Evolutionary conservation across 2,113 vertebrate species (phyloP).

Genomic region (Sarotherodon lohbergeri): DNA sequence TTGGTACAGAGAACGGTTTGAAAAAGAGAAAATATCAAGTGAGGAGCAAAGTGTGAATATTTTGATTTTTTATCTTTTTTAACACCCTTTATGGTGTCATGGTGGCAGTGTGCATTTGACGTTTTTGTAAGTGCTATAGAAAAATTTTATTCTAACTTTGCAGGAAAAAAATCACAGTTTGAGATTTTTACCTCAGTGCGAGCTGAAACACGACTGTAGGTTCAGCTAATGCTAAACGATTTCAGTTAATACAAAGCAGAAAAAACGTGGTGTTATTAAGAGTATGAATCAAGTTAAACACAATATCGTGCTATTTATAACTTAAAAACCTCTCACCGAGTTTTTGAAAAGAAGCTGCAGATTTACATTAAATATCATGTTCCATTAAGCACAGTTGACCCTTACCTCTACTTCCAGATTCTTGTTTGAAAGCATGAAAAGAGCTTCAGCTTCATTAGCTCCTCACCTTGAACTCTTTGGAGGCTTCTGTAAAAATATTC

Average conservation of each 20-base stretch:
- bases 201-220: not conserved
- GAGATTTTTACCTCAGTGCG: not conserved
- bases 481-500: not conserved
- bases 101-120: not conserved
- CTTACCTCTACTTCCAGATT: constrained; percentile 17
- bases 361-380: not conserved
- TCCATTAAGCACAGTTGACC: not conserved
- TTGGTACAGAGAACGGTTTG: not conserved
- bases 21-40: not conserved
- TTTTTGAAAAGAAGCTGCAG: not conserved
- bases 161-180: not conserved
- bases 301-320: not conserved
- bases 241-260: not conserved
- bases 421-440: not conserved
- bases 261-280: not conserved
- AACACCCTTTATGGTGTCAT: not conserved
- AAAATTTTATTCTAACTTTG: not conserved
- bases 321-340: not conserved
- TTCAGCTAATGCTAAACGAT: not conserved
- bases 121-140: not conserved
- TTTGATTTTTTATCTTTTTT: not conserved
- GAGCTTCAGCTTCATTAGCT: not conserved
- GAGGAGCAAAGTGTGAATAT: not conserved
- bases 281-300: not conserved
- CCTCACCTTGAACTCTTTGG: not conserved